Conservation (phyloP, 23 tunicate species). For the Trididemnum miniatum region DNA sequence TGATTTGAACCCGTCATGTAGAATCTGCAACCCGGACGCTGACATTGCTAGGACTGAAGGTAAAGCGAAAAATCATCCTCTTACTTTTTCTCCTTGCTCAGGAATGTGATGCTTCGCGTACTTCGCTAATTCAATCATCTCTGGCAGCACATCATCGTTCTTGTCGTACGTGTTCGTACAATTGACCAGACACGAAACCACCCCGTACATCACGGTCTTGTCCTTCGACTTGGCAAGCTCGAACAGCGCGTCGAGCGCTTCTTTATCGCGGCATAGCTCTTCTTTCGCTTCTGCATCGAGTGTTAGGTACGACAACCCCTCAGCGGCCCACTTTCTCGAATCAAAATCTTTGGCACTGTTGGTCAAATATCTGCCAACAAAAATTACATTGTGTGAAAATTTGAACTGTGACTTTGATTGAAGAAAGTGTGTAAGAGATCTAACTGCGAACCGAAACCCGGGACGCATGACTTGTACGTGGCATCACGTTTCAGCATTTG, state of each 20-base stretch:
- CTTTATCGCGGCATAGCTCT: slow-evolving; percentile 73
- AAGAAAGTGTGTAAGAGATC: too few relatives aligned
- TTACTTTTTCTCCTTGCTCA: slow-evolving; percentile 91
- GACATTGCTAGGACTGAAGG: too few relatives aligned
- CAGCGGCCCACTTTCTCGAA: slow-evolving; percentile 94
- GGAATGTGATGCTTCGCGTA: slow-evolving; percentile 98
- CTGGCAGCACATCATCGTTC: slow-evolving; percentile 84
- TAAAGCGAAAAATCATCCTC: too few relatives aligned
- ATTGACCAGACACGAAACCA: slow-evolving; percentile 89
- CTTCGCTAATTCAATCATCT: slow-evolving; percentile 95
- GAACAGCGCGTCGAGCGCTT: slow-evolving; percentile 78
- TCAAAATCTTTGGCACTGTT: slow-evolving; percentile 82
- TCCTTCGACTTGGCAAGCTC: slow-evolving; percentile 83
- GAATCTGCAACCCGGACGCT: too few relatives aligned
- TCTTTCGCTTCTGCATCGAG: slow-evolving; percentile 97
- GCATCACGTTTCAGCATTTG: too few relatives aligned
- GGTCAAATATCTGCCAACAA: slow-evolving; percentile 53
- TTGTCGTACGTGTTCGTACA: slow-evolving; percentile 95
- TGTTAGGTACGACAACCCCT: slow-evolving; percentile 88
- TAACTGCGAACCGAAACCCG: too few relatives aligned
- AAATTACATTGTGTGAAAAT: too few relatives aligned
- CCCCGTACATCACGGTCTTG: slow-evolving; percentile 93
- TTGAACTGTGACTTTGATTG: too few relatives aligned
- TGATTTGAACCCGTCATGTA: too few relatives aligned
- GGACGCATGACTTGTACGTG: too few relatives aligned